Base-by-base conservation (phyloP, 2,113 vertebrate genomes). In the Cephalopholis sonnerati region DNA sequence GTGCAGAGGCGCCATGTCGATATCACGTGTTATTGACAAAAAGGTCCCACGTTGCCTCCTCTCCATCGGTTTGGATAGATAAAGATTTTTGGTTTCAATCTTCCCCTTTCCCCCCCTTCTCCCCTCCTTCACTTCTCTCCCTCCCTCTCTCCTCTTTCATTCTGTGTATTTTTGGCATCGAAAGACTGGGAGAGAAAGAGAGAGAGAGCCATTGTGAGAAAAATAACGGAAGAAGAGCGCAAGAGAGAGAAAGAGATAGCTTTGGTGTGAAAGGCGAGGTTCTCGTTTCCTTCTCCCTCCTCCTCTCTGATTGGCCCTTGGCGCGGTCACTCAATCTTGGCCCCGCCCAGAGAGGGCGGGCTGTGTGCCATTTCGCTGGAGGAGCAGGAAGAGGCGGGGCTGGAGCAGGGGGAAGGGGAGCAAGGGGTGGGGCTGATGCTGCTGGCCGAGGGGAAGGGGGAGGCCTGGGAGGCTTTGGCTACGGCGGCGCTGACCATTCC, bases 391-490 rank as follows among this genome's bases (percentile, higher is more conserved):
- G 95, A 96, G 84, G 93, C 89, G 61, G 95, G 95, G 90, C 95
- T 95, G 18, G 95, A 96, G 92, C 95, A 96, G 57, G 94, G 95
- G 64, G 96, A 97, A 27, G 96, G 95, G 48, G 96, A 96, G 75
- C 96, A 96, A 25, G 95, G 96, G 57, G 95, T 94, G n/a, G 96
- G 96, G 87, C 95, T 96, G 89, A 95, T 93, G 93, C 96, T 95
- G 84, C 95, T 96, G 89, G 95, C 94, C n/a, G 89, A 94, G 16
- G 94, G 95, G 79, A 97, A 96, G 46, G 94, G 95, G 58, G 96
- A 95, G 82, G 95, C 77, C 85, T 96, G 96, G 48, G 95, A 95
- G 68, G 96, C 95, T 22, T 96, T 96, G 51, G 96, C 95, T 20
- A 96, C 81, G 0, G 96, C 95, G 1, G 96, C 95, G 0, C 95